These are phyloP conservation scores for Theretra japonica DNA, from an alignment of 2,888 invertebrate genomes.

Conservation along the genomic window DNA sequence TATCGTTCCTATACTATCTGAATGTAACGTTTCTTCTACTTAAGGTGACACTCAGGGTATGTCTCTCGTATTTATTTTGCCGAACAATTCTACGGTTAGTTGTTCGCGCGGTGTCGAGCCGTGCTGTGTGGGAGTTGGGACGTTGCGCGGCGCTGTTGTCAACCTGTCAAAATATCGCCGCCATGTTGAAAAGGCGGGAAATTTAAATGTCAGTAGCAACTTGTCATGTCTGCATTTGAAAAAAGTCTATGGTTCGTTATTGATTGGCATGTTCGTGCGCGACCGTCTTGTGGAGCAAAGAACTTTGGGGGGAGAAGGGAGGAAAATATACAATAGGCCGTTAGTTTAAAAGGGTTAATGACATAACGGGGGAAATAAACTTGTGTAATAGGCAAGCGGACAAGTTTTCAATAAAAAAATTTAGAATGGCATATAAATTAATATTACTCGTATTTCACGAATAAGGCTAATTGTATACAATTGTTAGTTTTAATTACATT, in stretches of 20 bases:
- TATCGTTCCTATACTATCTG: conserved; percentile 18
- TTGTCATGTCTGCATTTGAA: neutral
- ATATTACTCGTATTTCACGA: no score
- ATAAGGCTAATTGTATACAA: no score
- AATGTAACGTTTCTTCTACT: conserved; percentile 25
- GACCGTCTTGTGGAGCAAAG: no score
- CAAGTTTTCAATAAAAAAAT: no score
- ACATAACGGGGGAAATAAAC: no score
- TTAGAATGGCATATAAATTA: no score
- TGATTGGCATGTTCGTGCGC: no score
- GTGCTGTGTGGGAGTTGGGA: conserved; percentile 16
- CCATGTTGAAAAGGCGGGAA: conserved; percentile 1
- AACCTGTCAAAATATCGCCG: neutral
- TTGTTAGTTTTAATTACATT: no score
- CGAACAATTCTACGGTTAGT: conserved; percentile 25
- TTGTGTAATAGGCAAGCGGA: no score
- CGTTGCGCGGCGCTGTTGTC: neutral
- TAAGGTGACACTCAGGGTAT: conserved; percentile 22
- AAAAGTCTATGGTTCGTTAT: neutral
- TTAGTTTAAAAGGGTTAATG: no score
- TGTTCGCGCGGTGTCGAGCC: neutral
- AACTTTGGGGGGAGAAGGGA: no score
- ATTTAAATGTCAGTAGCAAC: neutral
- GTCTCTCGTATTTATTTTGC: conserved; percentile 18
- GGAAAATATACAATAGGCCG: no score